Evolutionary conservation across 2,797 vertebrate genomes (phyloP), one percentile per base, ranked within the genome.

Genomic region (Tangara arthus): DNA sequence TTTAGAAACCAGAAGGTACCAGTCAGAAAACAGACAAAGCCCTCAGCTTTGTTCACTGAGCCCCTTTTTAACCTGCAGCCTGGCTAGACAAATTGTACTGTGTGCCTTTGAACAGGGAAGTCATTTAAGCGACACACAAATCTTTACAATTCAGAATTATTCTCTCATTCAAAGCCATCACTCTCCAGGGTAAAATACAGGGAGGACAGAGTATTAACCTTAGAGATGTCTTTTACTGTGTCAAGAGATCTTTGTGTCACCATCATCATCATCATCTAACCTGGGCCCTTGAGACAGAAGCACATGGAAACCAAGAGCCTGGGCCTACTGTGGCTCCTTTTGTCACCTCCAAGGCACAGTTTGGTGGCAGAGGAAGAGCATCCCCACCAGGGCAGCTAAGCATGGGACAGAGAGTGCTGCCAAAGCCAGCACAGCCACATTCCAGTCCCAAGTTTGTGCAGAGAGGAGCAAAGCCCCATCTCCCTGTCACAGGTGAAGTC

Each of bases 371-470:
- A 63, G 49, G 56, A 47, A 7, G 30, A 79, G 6, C 73, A 18
- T 60, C 60, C 73, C 20, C 35, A 8, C 2, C 20, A 32, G 27
- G n/a, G 13, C 4, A 86, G 49, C 53, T 8, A 15, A 56, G 80
- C 32, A 23, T 28, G 30, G 32, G 37, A 34, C 37, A 41, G 75
- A 11, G 47, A 6, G 15, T 3, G 2, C 79, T 55, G 60, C 24
- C 9, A 9, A 32, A 35, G 0, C 23, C 64, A n/a, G 42, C 71
- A 20, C n/a, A 34, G 10, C 17, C 12, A 1, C 18, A 7, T 0
- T 1, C 26, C n/a, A 17, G 15, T 2, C 11, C 71, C 0, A 0
- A 1, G 15, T 24, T 17, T 20, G 27, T 1, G 68, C 32, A 35
- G 56, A 53, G 61, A 52, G 82, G 68, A 64, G 65, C 52, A 35